These are phyloP conservation scores for Blera fallax DNA, from an alignment of 2,888 invertebrate genomes.

Conservation along the genomic window DNA sequence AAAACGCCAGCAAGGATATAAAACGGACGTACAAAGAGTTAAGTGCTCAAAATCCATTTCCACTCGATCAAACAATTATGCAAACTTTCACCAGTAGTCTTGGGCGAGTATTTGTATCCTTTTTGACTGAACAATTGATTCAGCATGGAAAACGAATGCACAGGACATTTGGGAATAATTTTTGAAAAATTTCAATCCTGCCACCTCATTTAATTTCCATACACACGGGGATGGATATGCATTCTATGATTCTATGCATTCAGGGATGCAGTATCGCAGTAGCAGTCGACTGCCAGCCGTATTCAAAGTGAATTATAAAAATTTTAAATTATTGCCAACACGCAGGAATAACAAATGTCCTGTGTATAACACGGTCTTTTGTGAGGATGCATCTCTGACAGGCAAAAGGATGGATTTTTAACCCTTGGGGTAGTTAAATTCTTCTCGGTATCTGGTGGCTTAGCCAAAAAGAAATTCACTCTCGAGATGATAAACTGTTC, in stretches of 20 bases:
- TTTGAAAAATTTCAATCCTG: conserved; percentile 74
- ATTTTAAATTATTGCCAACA: conserved; percentile 57
- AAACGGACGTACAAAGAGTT: conserved; percentile 11
- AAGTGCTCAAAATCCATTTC: conserved; percentile 58
- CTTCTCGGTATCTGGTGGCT: not conserved
- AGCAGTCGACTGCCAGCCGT: not conserved
- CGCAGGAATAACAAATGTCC: conserved; percentile 55
- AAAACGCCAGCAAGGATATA: too few relatives aligned
- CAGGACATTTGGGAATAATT: not conserved
- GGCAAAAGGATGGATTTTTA: conserved; percentile 8
- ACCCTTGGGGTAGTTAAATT: conserved; percentile 43
- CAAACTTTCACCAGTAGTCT: conserved; percentile 7
- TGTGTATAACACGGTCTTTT: conserved; percentile 36
- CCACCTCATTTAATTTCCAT: conserved; percentile 75
- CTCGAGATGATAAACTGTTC: conserved; percentile 37
- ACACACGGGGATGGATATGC: conserved; percentile 9
- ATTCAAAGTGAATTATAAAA: conserved; percentile 39
- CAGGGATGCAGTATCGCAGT: not conserved
- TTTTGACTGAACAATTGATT: conserved; percentile 18
- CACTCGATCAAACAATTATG: conserved; percentile 62
- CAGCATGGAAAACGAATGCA: not conserved
- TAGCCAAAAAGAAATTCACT: not conserved
- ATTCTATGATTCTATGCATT: too few relatives aligned
- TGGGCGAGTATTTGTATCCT: too few relatives aligned
- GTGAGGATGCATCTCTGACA: conserved; percentile 15